phyloP scores from a whole-genome alignment of 1,140 invertebrate species.

The Drosophila kurseongensis region DNA sequence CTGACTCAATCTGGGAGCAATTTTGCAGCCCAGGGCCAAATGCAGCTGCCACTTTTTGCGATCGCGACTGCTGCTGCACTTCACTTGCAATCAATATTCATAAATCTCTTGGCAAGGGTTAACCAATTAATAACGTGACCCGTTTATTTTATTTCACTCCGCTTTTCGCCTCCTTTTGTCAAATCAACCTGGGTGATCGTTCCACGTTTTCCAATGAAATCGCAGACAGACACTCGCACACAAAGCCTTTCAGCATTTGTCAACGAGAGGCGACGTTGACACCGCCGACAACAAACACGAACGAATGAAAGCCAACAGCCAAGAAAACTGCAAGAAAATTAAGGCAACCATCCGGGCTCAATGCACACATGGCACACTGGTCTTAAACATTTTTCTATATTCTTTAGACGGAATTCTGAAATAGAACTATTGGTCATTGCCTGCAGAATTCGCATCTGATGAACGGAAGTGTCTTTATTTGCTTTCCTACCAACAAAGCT shows the following conservation, averaged over 20 bases:
- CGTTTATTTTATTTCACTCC: constrained; percentile 60
- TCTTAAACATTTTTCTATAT: not conserved
- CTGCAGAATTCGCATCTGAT: not conserved
- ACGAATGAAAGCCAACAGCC: constrained; percentile 58
- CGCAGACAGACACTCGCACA: constrained; percentile 54
- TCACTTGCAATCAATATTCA: constrained; percentile 78
- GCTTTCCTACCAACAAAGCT: too few species aligned
- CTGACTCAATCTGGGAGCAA: constrained; percentile 74
- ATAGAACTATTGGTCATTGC: not conserved
- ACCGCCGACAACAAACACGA: constrained; percentile 61
- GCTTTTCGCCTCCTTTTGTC: constrained; percentile 37
- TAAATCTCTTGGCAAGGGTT: constrained; percentile 76
- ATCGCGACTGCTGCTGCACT: constrained; percentile 51
- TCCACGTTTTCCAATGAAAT: constrained; percentile 73
- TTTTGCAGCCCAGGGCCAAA: constrained; percentile 31
- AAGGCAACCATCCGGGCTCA: constrained; percentile 62
- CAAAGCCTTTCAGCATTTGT: constrained; percentile 79
- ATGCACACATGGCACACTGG: constrained; percentile 28
- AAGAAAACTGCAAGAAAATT: constrained; percentile 81
- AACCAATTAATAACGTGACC: constrained; percentile 82
- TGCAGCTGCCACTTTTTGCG: constrained; percentile 45
- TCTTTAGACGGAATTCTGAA: too few species aligned
- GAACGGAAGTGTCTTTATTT: too few species aligned
- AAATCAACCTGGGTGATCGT: constrained; percentile 80
- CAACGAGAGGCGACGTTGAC: constrained; percentile 70